These are phyloP conservation scores for Epirrita christyi DNA, from an alignment of 2,888 invertebrate species.

Conservation along the genomic window DNA sequence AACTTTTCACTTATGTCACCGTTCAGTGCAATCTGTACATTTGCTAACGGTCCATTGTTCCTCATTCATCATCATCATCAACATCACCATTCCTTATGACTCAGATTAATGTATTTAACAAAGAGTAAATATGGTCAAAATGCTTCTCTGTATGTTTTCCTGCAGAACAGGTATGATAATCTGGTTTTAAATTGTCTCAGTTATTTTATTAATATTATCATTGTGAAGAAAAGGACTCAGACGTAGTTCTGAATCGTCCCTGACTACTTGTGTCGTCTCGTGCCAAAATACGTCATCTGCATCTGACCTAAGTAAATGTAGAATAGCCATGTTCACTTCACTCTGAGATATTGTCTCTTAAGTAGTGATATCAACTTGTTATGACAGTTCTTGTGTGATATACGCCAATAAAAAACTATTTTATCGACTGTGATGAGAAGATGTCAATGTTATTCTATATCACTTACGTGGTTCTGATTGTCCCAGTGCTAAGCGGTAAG, in stretches of 20 bases:
- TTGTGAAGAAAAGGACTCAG: slow-evolving; percentile 14
- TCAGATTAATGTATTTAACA: not conserved
- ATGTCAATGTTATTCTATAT: slow-evolving; percentile 43
- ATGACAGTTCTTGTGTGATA: not conserved
- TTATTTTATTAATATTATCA: slow-evolving; percentile 33
- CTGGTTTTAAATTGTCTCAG: slow-evolving; percentile 42
- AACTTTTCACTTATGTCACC: no score
- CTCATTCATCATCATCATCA: no score
- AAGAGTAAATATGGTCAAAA: slow-evolving; percentile 23
- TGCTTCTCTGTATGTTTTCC: slow-evolving; percentile 44
- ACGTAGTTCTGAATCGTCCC: slow-evolving; percentile 5
- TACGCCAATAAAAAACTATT: not conserved
- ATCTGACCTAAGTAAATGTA: no score
- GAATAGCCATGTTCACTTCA: no score
- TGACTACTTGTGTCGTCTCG: slow-evolving; percentile 13
- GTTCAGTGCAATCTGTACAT: no score
- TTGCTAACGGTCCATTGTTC: no score
- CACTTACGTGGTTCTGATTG: slow-evolving; percentile 41
- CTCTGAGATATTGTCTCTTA: no score
- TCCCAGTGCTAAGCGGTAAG: slow-evolving; percentile 51
- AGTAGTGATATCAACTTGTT: no score
- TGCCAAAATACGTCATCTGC: not conserved
- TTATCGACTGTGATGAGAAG: slow-evolving; percentile 34
- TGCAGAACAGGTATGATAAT: slow-evolving; percentile 51
- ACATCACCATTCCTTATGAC: no score